Evolutionary conservation across 2,888 invertebrate genomes (phyloP).

Genomic region (Coelinius sp.): DNA sequence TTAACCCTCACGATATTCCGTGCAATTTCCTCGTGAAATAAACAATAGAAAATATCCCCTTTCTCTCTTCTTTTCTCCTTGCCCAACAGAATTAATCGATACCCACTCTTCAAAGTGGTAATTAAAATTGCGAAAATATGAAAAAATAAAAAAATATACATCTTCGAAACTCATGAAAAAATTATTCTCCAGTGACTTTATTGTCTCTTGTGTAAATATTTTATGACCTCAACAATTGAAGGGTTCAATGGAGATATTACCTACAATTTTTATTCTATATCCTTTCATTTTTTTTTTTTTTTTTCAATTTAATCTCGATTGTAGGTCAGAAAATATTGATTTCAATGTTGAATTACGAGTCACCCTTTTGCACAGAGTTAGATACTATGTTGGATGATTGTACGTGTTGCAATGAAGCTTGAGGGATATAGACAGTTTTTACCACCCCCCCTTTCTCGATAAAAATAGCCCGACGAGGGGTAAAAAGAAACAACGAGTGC

Average conservation of each 20-base stretch:
- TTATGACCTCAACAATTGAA: neutral
- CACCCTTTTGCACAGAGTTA: slow-evolving; percentile 39
- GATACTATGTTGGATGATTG: neutral
- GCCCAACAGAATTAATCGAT: neutral
- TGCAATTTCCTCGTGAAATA: slow-evolving; percentile 9
- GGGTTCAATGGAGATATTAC: neutral
- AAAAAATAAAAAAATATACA: slow-evolving; percentile 7
- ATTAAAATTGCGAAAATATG: neutral
- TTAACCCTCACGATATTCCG: neutral
- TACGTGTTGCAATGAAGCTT: slow-evolving; percentile 27
- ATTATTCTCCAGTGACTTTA: neutral
- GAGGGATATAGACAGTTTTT: slow-evolving; percentile 31
- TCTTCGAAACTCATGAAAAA: neutral
- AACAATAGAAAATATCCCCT: neutral
- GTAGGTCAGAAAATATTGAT: slow-evolving; percentile 53
- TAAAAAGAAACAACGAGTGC: slow-evolving; percentile 22
- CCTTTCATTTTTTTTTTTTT: slow-evolving; percentile 27
- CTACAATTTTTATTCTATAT: slow-evolving; percentile 8
- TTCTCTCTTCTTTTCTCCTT: neutral
- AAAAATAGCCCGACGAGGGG: slow-evolving; percentile 26
- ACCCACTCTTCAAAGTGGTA: neutral
- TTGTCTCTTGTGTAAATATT: neutral
- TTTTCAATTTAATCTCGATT: slow-evolving; percentile 44
- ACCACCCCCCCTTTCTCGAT: slow-evolving; percentile 6
- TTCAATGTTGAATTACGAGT: slow-evolving; percentile 32